Evolutionary conservation across 1,140 invertebrate species (phyloP), one percentile per base, ranked within the genome.

Genomic region (Archivesica marissinica): DNA sequence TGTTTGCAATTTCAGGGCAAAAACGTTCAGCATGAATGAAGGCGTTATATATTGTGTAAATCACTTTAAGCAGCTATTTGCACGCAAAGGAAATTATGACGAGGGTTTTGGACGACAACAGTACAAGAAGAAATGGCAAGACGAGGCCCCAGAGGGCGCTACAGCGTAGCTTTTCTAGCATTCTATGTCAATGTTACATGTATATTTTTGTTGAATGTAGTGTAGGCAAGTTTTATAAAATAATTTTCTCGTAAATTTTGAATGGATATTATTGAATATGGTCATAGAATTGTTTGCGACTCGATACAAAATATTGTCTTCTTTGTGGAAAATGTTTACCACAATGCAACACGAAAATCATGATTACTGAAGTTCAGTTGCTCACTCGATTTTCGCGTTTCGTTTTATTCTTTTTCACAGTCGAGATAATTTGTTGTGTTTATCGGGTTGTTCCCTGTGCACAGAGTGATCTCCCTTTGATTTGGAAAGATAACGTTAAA

Each of bases 1-100:
- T 86, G 50, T 68, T 84, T 80, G 76, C 61, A 66, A 68, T 84
- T 92, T 70, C 92, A 97, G 96, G 94, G 96, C 97, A 95, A 96
- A 97, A 91, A 96, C 96, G 30, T 97, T 96, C 92, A 96, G 96
- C 20, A 94, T 96, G 88, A 97, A 97, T 90, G 96, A 96, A 88
- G 96, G 96, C 28, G 95, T 96, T 68, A 95, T 97, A 20, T 97
- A 96, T 91, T 97, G 97, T 93, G 96, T 96, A 76, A 96, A 96
- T 4, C 97, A 97, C 91, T 97, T 97, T 94, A 97, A 97, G 90
- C 96, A 97, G 91, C 94, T 97, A 1, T 97, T 97, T 92, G 97
- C 96, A 89, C 95, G 96, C n/a, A 96, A 97, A 93, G 97, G 97
- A 50, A 97, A 97, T 93, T 97, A 97, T 92, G 97, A 97, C 89